Evolutionary conservation across 2,113 vertebrate genomes (phyloP).

Genomic region (Halichoeres trimaculatus): DNA sequence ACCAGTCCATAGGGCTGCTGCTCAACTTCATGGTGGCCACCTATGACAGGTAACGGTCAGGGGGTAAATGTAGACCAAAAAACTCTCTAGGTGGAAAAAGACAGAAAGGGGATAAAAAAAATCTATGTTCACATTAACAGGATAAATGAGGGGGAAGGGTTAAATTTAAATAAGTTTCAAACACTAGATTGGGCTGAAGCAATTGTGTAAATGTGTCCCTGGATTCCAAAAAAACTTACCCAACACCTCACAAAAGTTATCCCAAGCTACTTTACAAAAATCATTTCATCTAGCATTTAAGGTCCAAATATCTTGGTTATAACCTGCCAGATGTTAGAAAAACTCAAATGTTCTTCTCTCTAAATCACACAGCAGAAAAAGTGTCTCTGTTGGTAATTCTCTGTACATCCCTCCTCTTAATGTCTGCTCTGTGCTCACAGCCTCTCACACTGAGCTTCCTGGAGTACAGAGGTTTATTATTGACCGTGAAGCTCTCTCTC

Average conservation of each 20-base stretch:
- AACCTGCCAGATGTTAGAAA: too few species aligned
- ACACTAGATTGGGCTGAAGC: too few species aligned
- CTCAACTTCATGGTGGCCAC: slow-evolving; percentile 98
- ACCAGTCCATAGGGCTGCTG: slow-evolving; percentile 96
- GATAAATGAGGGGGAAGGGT: too few species aligned
- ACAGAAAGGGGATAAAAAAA: too few species aligned
- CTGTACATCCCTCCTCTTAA: slow-evolving; percentile 14
- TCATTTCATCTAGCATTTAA: neutral
- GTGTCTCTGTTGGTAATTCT: slow-evolving; percentile 14
- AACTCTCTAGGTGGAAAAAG: too few species aligned
- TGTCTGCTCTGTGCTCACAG: slow-evolving; percentile 1
- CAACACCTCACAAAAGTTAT: too few species aligned
- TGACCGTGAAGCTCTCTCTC: slow-evolving; percentile 45
- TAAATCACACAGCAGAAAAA: neutral
- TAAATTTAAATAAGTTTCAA: too few species aligned
- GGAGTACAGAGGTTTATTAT: slow-evolving; percentile 49
- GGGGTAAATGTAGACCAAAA: neutral
- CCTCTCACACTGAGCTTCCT: slow-evolving; percentile 9
- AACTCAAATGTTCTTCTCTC: neutral
- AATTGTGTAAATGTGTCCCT: too few species aligned
- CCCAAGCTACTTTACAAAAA: neutral
- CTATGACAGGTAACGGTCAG: slow-evolving; percentile 88
- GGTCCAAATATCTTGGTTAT: too few species aligned
- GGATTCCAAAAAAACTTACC: too few species aligned
- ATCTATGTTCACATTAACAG: too few species aligned